These are phyloP conservation scores for Acronicta aceris DNA, from an alignment of 2,888 invertebrate species.

Conservation along the genomic window DNA sequence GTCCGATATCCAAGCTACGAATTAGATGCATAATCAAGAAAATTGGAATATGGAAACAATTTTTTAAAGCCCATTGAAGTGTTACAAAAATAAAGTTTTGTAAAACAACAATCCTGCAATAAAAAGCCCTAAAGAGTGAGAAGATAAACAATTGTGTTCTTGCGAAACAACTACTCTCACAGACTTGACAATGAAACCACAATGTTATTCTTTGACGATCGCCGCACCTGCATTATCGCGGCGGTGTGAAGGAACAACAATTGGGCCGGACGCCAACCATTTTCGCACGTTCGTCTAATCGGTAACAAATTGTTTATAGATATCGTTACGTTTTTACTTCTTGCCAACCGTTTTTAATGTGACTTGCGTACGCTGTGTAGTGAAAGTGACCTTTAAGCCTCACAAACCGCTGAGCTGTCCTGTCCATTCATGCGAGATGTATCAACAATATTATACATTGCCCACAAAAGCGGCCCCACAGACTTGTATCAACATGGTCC, in stretches of 20 bases:
- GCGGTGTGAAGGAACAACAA: constrained; percentile 66
- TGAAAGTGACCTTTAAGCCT: constrained; percentile 22
- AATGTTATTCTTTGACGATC: constrained; percentile 59
- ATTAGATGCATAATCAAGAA: too few species aligned
- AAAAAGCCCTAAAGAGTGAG: constrained; percentile 27
- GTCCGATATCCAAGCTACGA: too few species aligned
- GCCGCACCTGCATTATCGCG: constrained; percentile 54
- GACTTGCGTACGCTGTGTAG: constrained; percentile 18
- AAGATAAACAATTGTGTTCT: constrained; percentile 40
- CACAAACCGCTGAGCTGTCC: neutral
- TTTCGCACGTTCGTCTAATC: constrained; percentile 68
- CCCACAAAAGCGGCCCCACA: too few species aligned
- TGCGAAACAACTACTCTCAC: constrained; percentile 47
- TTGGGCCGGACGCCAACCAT: constrained; percentile 67
- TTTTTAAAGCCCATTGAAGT: too few species aligned
- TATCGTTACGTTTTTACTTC: constrained; percentile 67
- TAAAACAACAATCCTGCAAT: constrained; percentile 9
- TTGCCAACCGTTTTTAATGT: constrained; percentile 32
- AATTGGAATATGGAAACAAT: too few species aligned
- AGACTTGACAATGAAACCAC: constrained; percentile 52
- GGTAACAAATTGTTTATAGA: constrained; percentile 69
- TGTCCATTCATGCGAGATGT: neutral
- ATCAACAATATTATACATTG: too few species aligned
- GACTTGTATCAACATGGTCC: too few species aligned
- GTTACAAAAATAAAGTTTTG: constrained; percentile 9